These are phyloP conservation scores for Augiades crinisus DNA, from an alignment of 2,888 invertebrate genomes.

Conservation along the genomic window DNA sequence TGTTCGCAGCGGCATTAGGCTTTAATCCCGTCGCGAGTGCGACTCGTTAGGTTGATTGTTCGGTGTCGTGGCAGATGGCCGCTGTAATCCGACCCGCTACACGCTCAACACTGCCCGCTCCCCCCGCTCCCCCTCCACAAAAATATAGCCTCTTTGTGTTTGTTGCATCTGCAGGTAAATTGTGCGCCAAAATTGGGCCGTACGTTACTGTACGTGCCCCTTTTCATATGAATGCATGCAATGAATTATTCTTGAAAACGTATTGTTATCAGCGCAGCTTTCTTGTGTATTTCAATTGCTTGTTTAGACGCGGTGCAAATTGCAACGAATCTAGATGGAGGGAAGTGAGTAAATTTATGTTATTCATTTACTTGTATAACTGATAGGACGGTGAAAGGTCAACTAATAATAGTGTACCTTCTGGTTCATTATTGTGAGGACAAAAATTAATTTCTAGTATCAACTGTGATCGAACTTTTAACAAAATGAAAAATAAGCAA, in stretches of 20 bases:
- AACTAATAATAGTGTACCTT: too few relatives aligned
- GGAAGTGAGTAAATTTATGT: not conserved
- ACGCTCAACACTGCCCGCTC: constrained; percentile 15
- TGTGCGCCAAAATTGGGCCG: constrained; percentile 74
- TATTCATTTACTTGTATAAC: not conserved
- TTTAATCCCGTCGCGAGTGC: constrained; percentile 74
- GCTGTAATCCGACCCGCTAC: constrained; percentile 69
- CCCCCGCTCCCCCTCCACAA: constrained; percentile 44
- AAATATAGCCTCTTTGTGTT: constrained; percentile 76
- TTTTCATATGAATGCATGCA: constrained; percentile 64
- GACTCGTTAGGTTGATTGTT: constrained; percentile 79
- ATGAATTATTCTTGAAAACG: constrained; percentile 73
- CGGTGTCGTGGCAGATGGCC: constrained; percentile 74
- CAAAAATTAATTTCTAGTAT: too few relatives aligned
- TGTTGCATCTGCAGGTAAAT: constrained; percentile 81
- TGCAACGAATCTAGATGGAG: not conserved
- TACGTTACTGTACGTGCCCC: constrained; percentile 61
- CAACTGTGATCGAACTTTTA: too few relatives aligned
- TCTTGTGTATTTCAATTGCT: constrained; percentile 42
- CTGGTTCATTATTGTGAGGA: too few relatives aligned
- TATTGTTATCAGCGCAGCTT: constrained; percentile 70
- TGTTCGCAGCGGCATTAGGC: constrained; percentile 74
- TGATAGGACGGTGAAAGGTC: too few relatives aligned
- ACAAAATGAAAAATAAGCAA: too few relatives aligned
- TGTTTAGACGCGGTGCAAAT: constrained; percentile 30